phyloP scores from a whole-genome alignment of 2,113 vertebrate species.

The Chinchilla lanigera region DNA sequence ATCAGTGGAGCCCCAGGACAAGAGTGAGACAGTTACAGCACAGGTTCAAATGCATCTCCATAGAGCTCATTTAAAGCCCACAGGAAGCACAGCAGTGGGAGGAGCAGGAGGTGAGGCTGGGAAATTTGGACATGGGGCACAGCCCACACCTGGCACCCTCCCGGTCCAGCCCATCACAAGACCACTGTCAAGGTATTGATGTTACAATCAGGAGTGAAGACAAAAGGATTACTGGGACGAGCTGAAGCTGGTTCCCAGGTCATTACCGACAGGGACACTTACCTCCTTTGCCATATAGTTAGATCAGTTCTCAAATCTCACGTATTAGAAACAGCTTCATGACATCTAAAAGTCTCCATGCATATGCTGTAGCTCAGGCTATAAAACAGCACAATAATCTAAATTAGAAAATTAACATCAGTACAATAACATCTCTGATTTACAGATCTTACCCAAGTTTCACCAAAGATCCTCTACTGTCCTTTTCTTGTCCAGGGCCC shows the following conservation, averaged over 20 bases:
- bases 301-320: not conserved
- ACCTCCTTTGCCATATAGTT: not conserved
- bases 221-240: not conserved
- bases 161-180: not conserved
- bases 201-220: not conserved
- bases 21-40: not conserved
- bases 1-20: not conserved
- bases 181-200: not conserved
- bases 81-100: not conserved
- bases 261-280: not conserved
- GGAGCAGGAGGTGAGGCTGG: not conserved
- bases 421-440: not conserved
- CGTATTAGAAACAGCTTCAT: not conserved
- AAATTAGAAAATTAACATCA: constrained; percentile 8
- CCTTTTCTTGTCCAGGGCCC: not conserved
- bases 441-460: not conserved
- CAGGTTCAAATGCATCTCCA: not conserved
- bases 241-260: not conserved
- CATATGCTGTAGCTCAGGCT: not conserved
- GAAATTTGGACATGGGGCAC: not conserved
- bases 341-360: not conserved
- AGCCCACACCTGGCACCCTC: not conserved
- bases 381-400: not conserved
- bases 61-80: not conserved
- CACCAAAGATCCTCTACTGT: not conserved